Evolutionary conservation across 2,888 invertebrate genomes (phyloP).

Genomic region (Polydrusus cervinus): DNA sequence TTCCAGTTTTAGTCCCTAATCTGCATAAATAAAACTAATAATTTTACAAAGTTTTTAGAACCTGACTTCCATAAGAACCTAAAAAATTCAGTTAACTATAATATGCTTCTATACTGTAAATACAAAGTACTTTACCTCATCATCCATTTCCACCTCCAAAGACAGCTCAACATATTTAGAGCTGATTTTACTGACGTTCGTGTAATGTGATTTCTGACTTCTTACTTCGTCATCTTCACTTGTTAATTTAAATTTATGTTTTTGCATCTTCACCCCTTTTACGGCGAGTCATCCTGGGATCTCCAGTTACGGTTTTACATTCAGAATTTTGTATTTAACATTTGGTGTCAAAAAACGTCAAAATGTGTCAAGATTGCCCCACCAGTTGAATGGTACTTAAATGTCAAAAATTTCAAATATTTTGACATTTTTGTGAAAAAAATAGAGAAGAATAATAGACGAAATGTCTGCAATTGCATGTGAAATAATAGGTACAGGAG

Average conservation of each 20-base stretch:
- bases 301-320: slow-evolving; percentile 33
- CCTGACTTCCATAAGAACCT: no score
- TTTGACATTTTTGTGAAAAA: slow-evolving; percentile 30
- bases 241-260: slow-evolving; percentile 46
- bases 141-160: slow-evolving; percentile 66
- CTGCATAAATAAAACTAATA: no score
- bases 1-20: no score
- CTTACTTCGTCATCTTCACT: slow-evolving; percentile 49
- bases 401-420: slow-evolving; percentile 18
- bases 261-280: slow-evolving; percentile 50
- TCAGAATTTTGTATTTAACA: slow-evolving; percentile 40
- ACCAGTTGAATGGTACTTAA: slow-evolving; percentile 20
- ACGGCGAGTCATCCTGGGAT: slow-evolving; percentile 49
- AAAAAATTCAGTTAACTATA: no score
- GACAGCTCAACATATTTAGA: slow-evolving; percentile 62
- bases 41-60: no score
- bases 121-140: slow-evolving; percentile 40
- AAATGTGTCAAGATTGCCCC: slow-evolving; percentile 2
- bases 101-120: no score
- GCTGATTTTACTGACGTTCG: slow-evolving; percentile 46
- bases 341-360: slow-evolving; percentile 24
- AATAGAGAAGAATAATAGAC: neutral
- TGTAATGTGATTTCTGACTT: slow-evolving; percentile 52
- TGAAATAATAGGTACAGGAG: slow-evolving; percentile 58
- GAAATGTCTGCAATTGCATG: slow-evolving; percentile 43